Evolutionary conservation across 2,888 invertebrate species (phyloP).

Genomic region (Plebejus anna): DNA sequence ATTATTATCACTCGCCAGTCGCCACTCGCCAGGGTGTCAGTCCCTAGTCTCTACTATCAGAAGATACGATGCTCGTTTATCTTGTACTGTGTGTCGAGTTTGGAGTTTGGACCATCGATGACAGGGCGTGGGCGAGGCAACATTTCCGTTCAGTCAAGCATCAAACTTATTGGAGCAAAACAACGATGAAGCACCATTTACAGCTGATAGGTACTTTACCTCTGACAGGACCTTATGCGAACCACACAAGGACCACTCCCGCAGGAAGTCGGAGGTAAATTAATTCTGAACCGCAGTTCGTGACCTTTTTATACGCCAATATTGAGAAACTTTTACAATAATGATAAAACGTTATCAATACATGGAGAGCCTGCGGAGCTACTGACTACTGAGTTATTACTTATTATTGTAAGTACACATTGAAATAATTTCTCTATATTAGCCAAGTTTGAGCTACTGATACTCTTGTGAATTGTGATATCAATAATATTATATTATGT

Average conservation of each 20-base stretch:
- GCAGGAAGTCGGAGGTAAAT: background rate
- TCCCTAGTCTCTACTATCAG: too few relatives aligned
- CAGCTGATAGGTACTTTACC: background rate
- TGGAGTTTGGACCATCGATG: background rate
- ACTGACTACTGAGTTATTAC: background rate
- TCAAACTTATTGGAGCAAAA: constrained; percentile 57
- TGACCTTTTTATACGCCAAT: constrained; percentile 10
- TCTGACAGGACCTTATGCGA: background rate
- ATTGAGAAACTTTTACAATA: constrained; percentile 8
- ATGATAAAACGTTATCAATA: constrained; percentile 6
- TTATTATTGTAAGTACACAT: background rate
- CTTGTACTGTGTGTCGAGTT: background rate
- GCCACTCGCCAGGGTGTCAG: too few relatives aligned
- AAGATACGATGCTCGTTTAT: background rate
- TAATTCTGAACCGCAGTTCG: background rate
- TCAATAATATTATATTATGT: background rate
- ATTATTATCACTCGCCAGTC: too few relatives aligned
- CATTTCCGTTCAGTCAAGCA: constrained; percentile 56
- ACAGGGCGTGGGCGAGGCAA: constrained; percentile 41
- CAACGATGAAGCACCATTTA: constrained; percentile 37
- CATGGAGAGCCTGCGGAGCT: background rate
- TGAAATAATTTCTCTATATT: background rate
- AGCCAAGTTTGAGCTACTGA: background rate
- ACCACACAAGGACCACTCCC: background rate
- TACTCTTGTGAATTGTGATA: background rate